Evolutionary conservation across 23 tunicate genomes (phyloP).

Genomic region (Oikopleura dioica): DNA sequence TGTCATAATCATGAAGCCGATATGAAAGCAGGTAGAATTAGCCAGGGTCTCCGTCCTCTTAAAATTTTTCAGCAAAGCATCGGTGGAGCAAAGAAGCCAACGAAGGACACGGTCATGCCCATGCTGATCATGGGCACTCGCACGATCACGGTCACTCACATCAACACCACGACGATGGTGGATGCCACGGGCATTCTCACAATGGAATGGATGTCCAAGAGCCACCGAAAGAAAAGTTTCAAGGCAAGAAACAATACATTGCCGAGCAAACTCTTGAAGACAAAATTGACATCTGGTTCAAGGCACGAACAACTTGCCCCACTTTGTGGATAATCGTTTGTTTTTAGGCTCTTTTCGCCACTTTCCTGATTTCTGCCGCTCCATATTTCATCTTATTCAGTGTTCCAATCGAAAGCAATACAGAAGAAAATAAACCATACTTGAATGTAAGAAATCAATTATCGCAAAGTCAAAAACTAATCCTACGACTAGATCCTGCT

Average conservation of each 20-base stretch:
- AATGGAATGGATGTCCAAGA: neutral
- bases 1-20: too few species aligned
- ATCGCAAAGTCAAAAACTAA: neutral
- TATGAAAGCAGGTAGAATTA: too few species aligned
- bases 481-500: constrained; percentile 16
- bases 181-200: constrained; percentile 21
- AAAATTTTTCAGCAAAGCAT: constrained; percentile 36
- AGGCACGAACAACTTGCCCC: constrained; percentile 8
- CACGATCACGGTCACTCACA: constrained; percentile 23
- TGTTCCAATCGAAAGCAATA: constrained; percentile 78
- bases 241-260: constrained; percentile 16
- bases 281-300: constrained; percentile 54
- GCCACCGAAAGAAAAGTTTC: neutral
- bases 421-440: constrained; percentile 59
- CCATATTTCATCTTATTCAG: constrained; percentile 61
- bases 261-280: constrained; percentile 25
- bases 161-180: neutral
- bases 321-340: neutral
- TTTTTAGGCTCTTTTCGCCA: constrained; percentile 49
- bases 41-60: too few species aligned
- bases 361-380: constrained; percentile 52
- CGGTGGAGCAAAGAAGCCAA: constrained; percentile 78
- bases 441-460: constrained; percentile 21
- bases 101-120: constrained; percentile 21
- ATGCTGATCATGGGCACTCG: constrained; percentile 7